Percentiles rank a stretch among this genome's conserved stretches.
Evolutionary conservation across 2,888 invertebrate species (phyloP).

Genomic region (Eupeodes latifasciatus): DNA sequence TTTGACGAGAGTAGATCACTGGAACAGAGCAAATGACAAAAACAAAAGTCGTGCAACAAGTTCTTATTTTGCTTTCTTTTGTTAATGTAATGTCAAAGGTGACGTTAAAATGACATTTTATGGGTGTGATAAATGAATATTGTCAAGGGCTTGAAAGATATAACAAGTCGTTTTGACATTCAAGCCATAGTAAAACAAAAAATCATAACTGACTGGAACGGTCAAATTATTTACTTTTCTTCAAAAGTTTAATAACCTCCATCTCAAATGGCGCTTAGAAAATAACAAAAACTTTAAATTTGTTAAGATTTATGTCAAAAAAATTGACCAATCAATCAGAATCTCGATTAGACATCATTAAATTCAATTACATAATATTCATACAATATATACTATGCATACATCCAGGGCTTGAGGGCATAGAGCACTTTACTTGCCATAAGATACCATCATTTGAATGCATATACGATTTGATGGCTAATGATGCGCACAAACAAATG

Average conservation of each 20-base stretch:
- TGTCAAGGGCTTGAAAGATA: background rate
- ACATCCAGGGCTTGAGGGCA: slow-evolving; percentile 25
- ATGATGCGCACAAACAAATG: slow-evolving; percentile 50
- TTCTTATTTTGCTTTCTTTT: slow-evolving; percentile 70
- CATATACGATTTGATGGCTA: slow-evolving; percentile 28
- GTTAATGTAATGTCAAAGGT: slow-evolving; percentile 25
- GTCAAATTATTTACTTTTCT: background rate
- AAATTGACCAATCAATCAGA: slow-evolving; percentile 77
- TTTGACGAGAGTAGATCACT: slow-evolving; percentile 68
- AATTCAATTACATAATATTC: slow-evolving; percentile 72
- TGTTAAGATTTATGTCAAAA: slow-evolving; percentile 62
- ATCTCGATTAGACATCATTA: slow-evolving; percentile 76
- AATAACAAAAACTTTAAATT: slow-evolving; percentile 21
- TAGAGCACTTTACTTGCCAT: slow-evolving; percentile 19
- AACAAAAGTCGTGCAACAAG: slow-evolving; percentile 59
- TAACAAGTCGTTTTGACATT: background rate
- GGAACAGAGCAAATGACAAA: slow-evolving; percentile 51
- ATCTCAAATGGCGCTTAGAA: slow-evolving; percentile 13
- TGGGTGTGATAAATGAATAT: background rate
- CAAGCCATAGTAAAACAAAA: too few species aligned
- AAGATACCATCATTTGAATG: slow-evolving; percentile 23
- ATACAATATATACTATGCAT: too few species aligned
- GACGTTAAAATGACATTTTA: slow-evolving; percentile 20
- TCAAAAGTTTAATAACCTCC: slow-evolving; percentile 49
- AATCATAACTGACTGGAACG: background rate